Evolutionary conservation across 2,888 invertebrate species (phyloP).

Genomic region (Epsilonema sp.): DNA sequence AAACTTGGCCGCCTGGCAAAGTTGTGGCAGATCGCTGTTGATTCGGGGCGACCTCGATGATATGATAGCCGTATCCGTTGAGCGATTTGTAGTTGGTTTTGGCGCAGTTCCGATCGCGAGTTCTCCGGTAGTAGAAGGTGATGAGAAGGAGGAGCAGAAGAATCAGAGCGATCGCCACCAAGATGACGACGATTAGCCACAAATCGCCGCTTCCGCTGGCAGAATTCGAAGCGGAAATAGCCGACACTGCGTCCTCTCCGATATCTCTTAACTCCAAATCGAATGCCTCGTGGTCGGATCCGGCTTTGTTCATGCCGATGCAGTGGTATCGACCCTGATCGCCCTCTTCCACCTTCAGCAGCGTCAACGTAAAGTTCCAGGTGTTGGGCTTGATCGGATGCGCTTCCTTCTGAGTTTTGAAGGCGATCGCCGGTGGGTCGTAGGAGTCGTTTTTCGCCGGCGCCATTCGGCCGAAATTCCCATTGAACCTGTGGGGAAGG

Average conservation of each 20-base stretch:
- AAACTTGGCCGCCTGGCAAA: background rate
- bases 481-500: background rate
- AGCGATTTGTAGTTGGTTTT: background rate
- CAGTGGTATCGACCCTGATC: slow-evolving; percentile 2
- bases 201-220: background rate
- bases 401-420: background rate
- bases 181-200: background rate
- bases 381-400: background rate
- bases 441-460: background rate
- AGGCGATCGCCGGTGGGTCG: background rate
- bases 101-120: too few relatives aligned
- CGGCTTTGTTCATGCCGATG: background rate
- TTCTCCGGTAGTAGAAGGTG: too few relatives aligned
- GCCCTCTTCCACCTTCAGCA: background rate
- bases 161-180: background rate
- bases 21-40: too few relatives aligned
- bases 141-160: too few relatives aligned
- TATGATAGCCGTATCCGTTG: slow-evolving; percentile 5
- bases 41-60: background rate
- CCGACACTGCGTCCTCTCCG: background rate
- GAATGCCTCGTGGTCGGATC: background rate
- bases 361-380: background rate
- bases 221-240: background rate
- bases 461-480: background rate
- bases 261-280: background rate